Evolutionary conservation across 2,888 invertebrate genomes (phyloP).

Genomic region (Hoplodrina ambigua): DNA sequence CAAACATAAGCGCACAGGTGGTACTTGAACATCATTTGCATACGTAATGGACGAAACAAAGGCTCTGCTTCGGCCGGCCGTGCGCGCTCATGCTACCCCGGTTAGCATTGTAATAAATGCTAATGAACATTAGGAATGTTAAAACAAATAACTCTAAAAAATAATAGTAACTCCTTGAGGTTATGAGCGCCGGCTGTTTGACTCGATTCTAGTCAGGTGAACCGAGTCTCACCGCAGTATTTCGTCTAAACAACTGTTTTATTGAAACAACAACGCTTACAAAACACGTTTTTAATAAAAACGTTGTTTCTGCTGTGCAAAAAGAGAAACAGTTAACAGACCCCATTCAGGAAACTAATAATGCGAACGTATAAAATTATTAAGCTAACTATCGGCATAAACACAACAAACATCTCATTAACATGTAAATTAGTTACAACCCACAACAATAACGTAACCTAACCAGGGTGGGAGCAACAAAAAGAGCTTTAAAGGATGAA

Average conservation of each 20-base stretch:
- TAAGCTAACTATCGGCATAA: slow-evolving; percentile 69
- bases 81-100: slow-evolving; percentile 82
- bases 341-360: slow-evolving; percentile 61
- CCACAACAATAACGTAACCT: slow-evolving; percentile 86
- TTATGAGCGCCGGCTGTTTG: slow-evolving; percentile 56
- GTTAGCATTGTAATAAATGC: slow-evolving; percentile 85
- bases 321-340: slow-evolving; percentile 42
- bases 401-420: slow-evolving; percentile 83
- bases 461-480: slow-evolving; percentile 83
- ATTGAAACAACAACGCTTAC: slow-evolving; percentile 17
- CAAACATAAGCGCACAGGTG: slow-evolving; percentile 85
- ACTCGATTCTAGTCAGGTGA: slow-evolving; percentile 51
- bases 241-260: slow-evolving; percentile 21
- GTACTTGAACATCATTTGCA: slow-evolving; percentile 76
- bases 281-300: slow-evolving; percentile 35
- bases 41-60: slow-evolving; percentile 88
- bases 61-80: slow-evolving; percentile 77
- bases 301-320: slow-evolving; percentile 26
- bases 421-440: slow-evolving; percentile 88
- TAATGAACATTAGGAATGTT: slow-evolving; percentile 83
- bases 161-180: slow-evolving; percentile 52
- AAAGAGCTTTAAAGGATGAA: slow-evolving; percentile 87
- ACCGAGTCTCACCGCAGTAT: slow-evolving; percentile 36
- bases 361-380: slow-evolving; percentile 67
- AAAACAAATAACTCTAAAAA: slow-evolving; percentile 70